These are phyloP conservation scores for Lithobates sylvaticus DNA, from an alignment of 2,797 vertebrate species.

Conservation along the genomic window DNA sequence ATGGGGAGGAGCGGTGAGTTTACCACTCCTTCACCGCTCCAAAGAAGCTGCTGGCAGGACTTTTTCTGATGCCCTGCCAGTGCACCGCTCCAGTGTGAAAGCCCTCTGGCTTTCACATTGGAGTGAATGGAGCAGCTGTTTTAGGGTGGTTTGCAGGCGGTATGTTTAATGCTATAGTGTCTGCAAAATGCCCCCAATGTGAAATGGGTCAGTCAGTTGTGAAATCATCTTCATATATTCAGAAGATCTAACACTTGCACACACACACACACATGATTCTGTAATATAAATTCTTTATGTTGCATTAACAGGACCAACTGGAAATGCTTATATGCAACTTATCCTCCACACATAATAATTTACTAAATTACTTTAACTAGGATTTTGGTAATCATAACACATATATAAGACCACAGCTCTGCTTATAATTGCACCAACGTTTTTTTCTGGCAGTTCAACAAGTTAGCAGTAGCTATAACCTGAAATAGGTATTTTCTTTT, in stretches of 20 bases:
- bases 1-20: too few relatives aligned
- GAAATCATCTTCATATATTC: background rate
- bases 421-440: background rate
- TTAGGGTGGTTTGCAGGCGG: too few relatives aligned
- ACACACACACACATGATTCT: background rate
- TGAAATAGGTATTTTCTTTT: background rate
- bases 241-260: background rate
- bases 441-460: background rate
- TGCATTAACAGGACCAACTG: background rate
- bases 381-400: constrained; percentile 21
- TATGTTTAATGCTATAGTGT: too few relatives aligned
- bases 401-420: background rate
- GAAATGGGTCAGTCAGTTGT: background rate
- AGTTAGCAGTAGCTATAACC: background rate
- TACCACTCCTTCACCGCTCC: too few relatives aligned
- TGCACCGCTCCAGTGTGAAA: too few relatives aligned
- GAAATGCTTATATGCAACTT: background rate
- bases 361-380: background rate
- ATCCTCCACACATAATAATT: background rate
- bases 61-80: too few relatives aligned
- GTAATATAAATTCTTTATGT: background rate
- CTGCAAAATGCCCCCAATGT: too few relatives aligned
- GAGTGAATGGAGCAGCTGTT: too few relatives aligned
- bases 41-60: too few relatives aligned
- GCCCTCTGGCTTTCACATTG: too few relatives aligned